A percentile compares a stretch with the other conserved stretches of the same genome.
These are phyloP conservation scores for Brachionus rubens DNA, from an alignment of 1,140 invertebrate species.

Conservation along the genomic window DNA sequence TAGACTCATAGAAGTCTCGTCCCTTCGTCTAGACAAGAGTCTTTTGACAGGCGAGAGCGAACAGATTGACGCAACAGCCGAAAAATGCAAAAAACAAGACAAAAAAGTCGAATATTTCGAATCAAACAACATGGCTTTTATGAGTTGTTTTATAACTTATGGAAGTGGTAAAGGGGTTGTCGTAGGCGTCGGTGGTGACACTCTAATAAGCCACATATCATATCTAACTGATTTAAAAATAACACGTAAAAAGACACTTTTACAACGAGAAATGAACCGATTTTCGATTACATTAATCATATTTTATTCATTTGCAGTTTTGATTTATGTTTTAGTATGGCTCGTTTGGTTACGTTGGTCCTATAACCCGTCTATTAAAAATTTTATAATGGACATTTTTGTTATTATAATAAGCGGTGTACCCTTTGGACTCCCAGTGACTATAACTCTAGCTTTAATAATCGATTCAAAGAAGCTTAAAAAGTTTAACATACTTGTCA, in stretches of 20 bases:
- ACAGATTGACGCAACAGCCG: slow-evolving; percentile 5
- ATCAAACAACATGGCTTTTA: slow-evolving; percentile 81
- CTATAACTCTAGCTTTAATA: slow-evolving; percentile 92
- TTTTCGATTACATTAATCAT: slow-evolving; percentile 95
- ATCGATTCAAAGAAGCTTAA: slow-evolving; percentile 62
- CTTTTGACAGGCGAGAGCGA: slow-evolving; percentile 40
- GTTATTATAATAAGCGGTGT: slow-evolving; percentile 98
- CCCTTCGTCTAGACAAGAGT: slow-evolving; percentile 12
- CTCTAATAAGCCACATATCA: slow-evolving; percentile 96
- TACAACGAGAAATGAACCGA: slow-evolving; percentile 96
- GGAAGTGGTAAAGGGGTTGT: slow-evolving; percentile 93
- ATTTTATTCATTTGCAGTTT: slow-evolving; percentile 38
- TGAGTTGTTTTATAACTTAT: slow-evolving; percentile 92
- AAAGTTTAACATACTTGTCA: slow-evolving; percentile 29
- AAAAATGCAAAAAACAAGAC: slow-evolving; percentile 54
- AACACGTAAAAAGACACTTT: slow-evolving; percentile 79
- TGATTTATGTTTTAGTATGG: slow-evolving; percentile 79
- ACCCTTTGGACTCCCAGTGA: slow-evolving; percentile 95
- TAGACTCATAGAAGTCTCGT: not conserved
- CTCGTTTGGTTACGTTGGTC: slow-evolving; percentile 79
- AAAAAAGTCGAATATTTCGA: slow-evolving; percentile 16
- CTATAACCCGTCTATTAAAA: not conserved
- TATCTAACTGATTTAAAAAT: slow-evolving; percentile 76
- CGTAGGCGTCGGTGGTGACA: slow-evolving; percentile 88
- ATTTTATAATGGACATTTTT: slow-evolving; percentile 83